These are phyloP conservation scores for Melinaea marsaeus DNA, from an alignment of 2,888 invertebrate genomes.

Conservation along the genomic window DNA sequence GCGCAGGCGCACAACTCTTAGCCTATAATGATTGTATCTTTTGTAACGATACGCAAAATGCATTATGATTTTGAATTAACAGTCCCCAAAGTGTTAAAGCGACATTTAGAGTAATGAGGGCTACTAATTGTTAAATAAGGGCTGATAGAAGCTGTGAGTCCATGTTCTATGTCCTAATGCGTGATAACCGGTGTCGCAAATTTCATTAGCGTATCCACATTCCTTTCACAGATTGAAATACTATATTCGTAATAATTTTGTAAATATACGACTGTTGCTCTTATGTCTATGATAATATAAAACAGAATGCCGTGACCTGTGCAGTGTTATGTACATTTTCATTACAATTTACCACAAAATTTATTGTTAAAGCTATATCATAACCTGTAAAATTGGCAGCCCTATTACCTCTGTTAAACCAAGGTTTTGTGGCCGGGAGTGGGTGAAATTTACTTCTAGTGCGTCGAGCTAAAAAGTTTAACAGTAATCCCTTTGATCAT, in stretches of 20 bases:
- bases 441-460: slow-evolving; percentile 35
- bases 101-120: not conserved
- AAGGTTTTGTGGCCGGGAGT: slow-evolving; percentile 30
- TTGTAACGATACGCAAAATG: too few relatives aligned
- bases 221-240: slow-evolving; percentile 21
- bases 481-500: slow-evolving; percentile 8
- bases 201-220: slow-evolving; percentile 27
- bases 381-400: slow-evolving; percentile 36
- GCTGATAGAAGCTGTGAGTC: not conserved
- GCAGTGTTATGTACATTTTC: not conserved
- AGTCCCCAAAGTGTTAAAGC: too few relatives aligned
- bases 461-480: slow-evolving; percentile 25
- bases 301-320: slow-evolving; percentile 6
- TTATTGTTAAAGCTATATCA: slow-evolving; percentile 28
- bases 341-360: slow-evolving; percentile 18
- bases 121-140: not conserved
- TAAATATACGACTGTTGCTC: slow-evolving; percentile 8
- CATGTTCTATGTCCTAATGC: slow-evolving; percentile 13
- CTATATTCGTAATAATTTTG: slow-evolving; percentile 17
- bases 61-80: too few relatives aligned
- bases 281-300: slow-evolving; percentile 10
- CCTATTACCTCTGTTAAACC: slow-evolving; percentile 34
- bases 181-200: slow-evolving; percentile 26
- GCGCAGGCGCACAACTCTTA: too few relatives aligned
- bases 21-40: too few relatives aligned